Conservation (phyloP, 2,888 invertebrate genomes). For the Alsophila aescularia region DNA sequence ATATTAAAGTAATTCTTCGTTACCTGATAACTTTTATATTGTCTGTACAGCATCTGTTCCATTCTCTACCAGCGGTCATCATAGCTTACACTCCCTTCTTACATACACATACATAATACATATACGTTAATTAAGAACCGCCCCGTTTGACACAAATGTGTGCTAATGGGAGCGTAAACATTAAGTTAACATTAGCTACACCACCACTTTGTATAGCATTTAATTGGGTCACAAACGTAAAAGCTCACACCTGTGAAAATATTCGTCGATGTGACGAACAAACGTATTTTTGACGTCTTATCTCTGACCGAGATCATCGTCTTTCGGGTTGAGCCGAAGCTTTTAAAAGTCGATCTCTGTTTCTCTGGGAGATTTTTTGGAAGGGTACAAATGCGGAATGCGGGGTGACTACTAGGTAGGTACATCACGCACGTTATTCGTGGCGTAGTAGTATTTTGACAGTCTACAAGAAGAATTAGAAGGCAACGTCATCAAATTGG, state of each 20-base stretch:
- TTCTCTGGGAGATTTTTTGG: background rate
- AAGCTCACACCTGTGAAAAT: constrained; percentile 10
- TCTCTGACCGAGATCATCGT: background rate
- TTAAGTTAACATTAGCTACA: constrained; percentile 5
- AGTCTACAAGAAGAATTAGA: too few relatives aligned
- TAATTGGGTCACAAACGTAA: constrained; percentile 15
- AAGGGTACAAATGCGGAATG: too few relatives aligned
- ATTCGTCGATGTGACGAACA: background rate
- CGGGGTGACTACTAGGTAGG: too few relatives aligned
- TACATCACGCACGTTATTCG: too few relatives aligned
- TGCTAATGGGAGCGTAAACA: constrained; percentile 7
- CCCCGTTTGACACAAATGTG: background rate
- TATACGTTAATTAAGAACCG: background rate
- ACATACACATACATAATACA: background rate
- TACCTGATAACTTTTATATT: too few relatives aligned
- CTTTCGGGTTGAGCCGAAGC: background rate
- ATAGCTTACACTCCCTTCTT: background rate
- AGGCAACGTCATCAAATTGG: too few relatives aligned
- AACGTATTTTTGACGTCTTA: background rate
- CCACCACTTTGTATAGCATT: background rate
- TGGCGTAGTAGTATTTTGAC: too few relatives aligned
- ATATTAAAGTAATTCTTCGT: too few relatives aligned
- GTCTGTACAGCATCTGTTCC: too few relatives aligned
- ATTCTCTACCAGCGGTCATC: too few relatives aligned
- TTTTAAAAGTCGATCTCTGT: background rate